Base-by-base conservation (phyloP, 2,113 vertebrate genomes). In the Phodopus roborovskii region DNA sequence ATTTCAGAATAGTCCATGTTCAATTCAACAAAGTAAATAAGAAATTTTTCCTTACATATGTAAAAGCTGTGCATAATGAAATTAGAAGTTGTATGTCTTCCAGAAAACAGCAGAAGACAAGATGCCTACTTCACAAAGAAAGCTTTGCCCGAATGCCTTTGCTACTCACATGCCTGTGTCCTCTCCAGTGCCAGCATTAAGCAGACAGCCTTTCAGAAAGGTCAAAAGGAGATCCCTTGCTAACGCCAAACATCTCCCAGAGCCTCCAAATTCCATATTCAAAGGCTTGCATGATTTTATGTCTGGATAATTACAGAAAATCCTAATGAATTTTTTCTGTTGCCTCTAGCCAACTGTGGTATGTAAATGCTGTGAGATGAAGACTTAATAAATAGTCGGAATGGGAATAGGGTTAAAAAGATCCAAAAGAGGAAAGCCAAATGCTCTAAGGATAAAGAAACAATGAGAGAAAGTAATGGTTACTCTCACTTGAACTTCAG, bases 241-340 rank as follows among this genome's bases (percentile, higher is more conserved):
- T 84, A 71, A 39, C 39, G 77, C 0, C 16, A 19, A 79, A 48
- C 28, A 88, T 48, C 30, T 79, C 3, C 9, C 50, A 24, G 17
- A n/a, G 15, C 0, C 24, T 95, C 45, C 26, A 33, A 91, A 39
- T 56, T 83, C 26, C 17, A 24, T 36, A 70, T 62, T 70, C 77
- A 85, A 90, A 92, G 28, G 1, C n/a, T 78, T 68, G 7, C 74
- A 20, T 68, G 42, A 94, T 94, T 92, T 92, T 16, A 90, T 88
- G 30, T 42, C 16, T 70, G 62, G 92, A 75, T 64, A 91, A 81
- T 58, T 92, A 89, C 13, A 87, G 6, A 88, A n/a, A 88, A 42
- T 71, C 58, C 7, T 91, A 62, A 73, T 53, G 39, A 92, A 66
- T 60, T 85, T 16, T 58, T 64, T 78, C 56, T 36, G 42, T 11